Conservation (phyloP, 2,113 vertebrate genomes). For the Telmatochromis sp. region DNA sequence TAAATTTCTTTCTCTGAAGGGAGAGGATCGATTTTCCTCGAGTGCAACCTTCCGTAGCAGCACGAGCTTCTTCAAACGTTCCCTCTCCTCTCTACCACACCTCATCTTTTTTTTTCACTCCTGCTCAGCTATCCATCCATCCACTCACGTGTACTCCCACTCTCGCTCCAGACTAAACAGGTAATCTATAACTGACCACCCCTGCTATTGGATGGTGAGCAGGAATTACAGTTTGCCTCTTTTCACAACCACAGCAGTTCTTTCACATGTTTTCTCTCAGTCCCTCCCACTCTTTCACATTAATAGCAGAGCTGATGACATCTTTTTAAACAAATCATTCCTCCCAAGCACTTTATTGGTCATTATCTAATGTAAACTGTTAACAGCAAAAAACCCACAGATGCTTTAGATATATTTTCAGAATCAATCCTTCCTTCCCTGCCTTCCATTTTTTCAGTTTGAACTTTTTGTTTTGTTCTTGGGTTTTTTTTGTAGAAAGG, state of each 20-base stretch:
- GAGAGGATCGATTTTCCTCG: conserved; percentile 66
- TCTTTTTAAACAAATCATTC: not conserved
- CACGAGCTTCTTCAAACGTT: conserved; percentile 26
- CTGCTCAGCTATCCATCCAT: not conserved
- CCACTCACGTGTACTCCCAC: not conserved
- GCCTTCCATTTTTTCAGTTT: not conserved
- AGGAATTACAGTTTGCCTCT: not conserved
- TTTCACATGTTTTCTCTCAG: not conserved
- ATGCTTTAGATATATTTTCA: not conserved
- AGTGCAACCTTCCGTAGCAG: conserved; percentile 35
- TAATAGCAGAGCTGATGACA: not conserved
- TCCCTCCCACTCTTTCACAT: not conserved
- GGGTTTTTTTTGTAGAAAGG: not conserved
- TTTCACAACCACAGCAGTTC: not conserved
- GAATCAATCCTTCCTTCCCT: not conserved
- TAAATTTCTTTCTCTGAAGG: conserved; percentile 69
- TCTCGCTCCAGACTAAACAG: conserved; percentile 17
- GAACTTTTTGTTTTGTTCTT: not conserved
- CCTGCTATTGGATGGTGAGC: not conserved
- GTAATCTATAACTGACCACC: conserved; percentile 45
- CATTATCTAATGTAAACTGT: not conserved
- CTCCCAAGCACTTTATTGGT: not conserved
- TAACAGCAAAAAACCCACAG: not conserved
- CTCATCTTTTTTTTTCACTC: not conserved
- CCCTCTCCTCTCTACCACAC: not conserved